These are phyloP conservation scores for Lophius piscatorius DNA, from an alignment of 2,113 vertebrate species.

Conservation along the genomic window DNA sequence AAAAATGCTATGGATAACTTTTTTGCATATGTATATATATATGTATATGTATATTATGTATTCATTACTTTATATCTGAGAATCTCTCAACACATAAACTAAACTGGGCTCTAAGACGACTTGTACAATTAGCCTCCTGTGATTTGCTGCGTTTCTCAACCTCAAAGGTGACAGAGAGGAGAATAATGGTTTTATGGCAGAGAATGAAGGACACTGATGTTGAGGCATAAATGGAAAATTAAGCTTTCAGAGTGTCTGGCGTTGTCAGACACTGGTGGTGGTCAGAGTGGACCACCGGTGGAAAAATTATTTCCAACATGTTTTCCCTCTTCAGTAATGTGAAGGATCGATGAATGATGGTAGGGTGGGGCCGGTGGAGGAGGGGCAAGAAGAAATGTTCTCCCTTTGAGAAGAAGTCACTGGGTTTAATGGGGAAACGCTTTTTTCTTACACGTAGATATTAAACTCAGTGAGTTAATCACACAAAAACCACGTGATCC, in stretches of 20 bases:
- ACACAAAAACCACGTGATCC: too few species aligned
- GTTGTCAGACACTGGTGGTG: slow-evolving; percentile 25
- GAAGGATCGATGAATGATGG: slow-evolving; percentile 22
- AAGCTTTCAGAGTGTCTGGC: slow-evolving; percentile 40
- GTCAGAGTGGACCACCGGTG: slow-evolving; percentile 17
- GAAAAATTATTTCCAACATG: slow-evolving; percentile 51
- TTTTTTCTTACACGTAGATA: too few species aligned
- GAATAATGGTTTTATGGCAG: slow-evolving; percentile 23
- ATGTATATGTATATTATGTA: too few species aligned
- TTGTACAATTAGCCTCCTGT: too few species aligned
- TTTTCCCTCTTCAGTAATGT: slow-evolving; percentile 36
- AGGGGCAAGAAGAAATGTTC: neutral
- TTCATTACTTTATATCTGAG: too few species aligned
- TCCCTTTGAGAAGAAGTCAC: neutral
- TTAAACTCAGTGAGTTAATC: too few species aligned
- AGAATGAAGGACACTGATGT: slow-evolving; percentile 4
- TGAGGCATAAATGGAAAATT: slow-evolving; percentile 32
- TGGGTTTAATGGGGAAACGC: too few species aligned
- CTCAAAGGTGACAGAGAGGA: slow-evolving; percentile 33
- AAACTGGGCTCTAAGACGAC: too few species aligned
- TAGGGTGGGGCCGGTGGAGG: slow-evolving; percentile 9
- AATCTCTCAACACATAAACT: too few species aligned
- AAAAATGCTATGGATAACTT: too few species aligned
- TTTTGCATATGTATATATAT: too few species aligned
- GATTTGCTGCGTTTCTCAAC: too few species aligned